Evolutionary conservation across 1,140 invertebrate species (phyloP), one percentile per base, ranked within the genome.

Genomic region (Myzus persicae): DNA sequence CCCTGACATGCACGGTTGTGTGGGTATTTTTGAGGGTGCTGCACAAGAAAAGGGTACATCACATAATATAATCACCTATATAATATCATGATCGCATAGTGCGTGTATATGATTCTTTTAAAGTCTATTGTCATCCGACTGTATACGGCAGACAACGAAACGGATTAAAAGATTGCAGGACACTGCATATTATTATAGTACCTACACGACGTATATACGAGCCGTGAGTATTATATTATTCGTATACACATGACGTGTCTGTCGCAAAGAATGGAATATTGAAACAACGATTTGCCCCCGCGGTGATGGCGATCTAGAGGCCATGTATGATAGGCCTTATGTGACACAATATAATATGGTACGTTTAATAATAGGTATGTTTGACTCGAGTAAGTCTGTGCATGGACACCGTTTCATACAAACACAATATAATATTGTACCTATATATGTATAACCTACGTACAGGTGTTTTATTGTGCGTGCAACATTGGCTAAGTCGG

Each of bases 281-380:
- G n/a, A 89, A 51, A 89, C n/a, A 51, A 89, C 44, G n/a, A 22
- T 51, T 40, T 24, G 44, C 46, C n/a, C 40, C 40, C n/a, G 18
- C 42, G 44, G 87, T 22, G 87, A 89, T 89, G 87, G 46, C 46
- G 87, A 89, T 51, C 87, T 51, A 89, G 87, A 89, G 87, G 87
- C 87, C 87, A 38, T 36, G 85, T n/a, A n/a, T n/a, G 24, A 88
- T 18, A 88, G 85, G 44, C 38, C 46, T 48, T 48, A 48, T 31
- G 44, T 9, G n/a, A 88, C 44, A 87, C 42, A 87, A 44, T 44
- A n/a, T 44, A 26, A 84, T 84, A 84, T 42, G 31, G 59, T 76
- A 76, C 59, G 59, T 76, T 76, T 76, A 76, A 76, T 76, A 76
- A 76, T n/a, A 76, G 59, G 59, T n/a, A 76, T n/a, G 59, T 76